Evolutionary conservation across 2,113 vertebrate species (phyloP), one percentile per base, ranked within the genome.

Genomic region (Lucifuga dentata): DNA sequence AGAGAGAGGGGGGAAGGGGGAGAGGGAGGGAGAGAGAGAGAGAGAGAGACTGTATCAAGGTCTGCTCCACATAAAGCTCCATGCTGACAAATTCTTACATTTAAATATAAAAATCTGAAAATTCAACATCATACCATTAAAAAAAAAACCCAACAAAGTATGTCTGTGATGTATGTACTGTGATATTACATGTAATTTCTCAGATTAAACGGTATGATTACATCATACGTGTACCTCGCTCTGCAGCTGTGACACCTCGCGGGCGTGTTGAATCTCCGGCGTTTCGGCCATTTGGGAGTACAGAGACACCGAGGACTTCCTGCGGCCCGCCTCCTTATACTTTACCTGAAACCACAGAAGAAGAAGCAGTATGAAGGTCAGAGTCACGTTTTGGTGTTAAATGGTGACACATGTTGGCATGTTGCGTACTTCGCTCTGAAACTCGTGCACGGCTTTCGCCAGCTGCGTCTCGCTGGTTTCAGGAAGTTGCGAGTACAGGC

Each of bases 271-370:
- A 5, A 94, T 96, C 26, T 97, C 95, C 5, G 93, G 94, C 9
- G 96, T 96, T 10, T 95, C 95, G 2, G 96, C 92, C 75, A 98
- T 95, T 63, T 91, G 92, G 46, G 94, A 95, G 79, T 96, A 99
- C 1, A 97, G 89, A 15, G 88, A 92, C 44, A 93, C 88, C 41
- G 94, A 92, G 41, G 95, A 91, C 24, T 89, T 91, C 11, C 93
- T 91, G 85, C 92, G 95, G 38, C 90, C 88, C 12, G 81, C 92
- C 52, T 91, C 93, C 90, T 95, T 95, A 80, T 98, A 97, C 66
- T 86, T 84, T 40, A 65, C 84, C 88, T 88, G 48, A 19, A 57
- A 60, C 33, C 8, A 2, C 26, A 26, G 0, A 0, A 48, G 8
- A 48, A n/a, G 2, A 61, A 48, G 29, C 15, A 0, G 11, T 0